A percentile compares a stretch with the other conserved stretches of the same genome.
Conservation (phyloP, 2,888 invertebrate species). For the Artemia sp. region DNA sequence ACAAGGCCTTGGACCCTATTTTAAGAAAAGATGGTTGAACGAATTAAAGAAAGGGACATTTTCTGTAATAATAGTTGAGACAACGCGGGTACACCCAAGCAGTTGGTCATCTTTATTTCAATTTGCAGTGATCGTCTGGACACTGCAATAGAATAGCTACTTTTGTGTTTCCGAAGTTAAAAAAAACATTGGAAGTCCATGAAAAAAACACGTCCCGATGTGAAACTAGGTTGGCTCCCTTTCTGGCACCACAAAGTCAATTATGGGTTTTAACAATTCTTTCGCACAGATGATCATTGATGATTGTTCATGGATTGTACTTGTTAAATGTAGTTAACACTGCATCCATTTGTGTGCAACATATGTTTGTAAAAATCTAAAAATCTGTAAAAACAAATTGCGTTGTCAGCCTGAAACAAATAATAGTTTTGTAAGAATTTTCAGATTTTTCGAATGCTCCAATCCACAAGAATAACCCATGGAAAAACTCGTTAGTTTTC, state of each 20-base stretch:
- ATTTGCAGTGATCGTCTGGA: conserved; percentile 1
- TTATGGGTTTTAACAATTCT: conserved; percentile 4
- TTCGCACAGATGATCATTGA: neutral
- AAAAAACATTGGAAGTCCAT: too few relatives aligned
- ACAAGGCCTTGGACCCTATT: conserved; percentile 16
- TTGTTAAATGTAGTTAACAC: conserved; percentile 18
- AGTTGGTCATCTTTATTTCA: conserved; percentile 2
- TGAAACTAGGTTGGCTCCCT: neutral
- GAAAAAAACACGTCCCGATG: too few relatives aligned
- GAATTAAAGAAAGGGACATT: neutral
- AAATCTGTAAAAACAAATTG: neutral
- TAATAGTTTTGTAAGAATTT: neutral
- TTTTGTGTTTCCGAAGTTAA: neutral
- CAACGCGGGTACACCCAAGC: conserved; percentile 2
- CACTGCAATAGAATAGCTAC: conserved; percentile 8
- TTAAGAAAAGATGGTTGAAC: neutral
- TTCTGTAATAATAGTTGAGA: neutral
- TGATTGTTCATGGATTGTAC: conserved; percentile 11
- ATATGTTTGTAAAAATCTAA: neutral
- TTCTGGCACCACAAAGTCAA: too few relatives aligned
- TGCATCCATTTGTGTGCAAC: neutral
- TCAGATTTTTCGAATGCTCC: neutral
- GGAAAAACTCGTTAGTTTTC: neutral
- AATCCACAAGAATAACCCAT: neutral
- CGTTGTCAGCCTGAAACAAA: neutral